Evolutionary conservation across 2,888 invertebrate species (phyloP).

Genomic region (Drosophila nr. perissopoda): DNA sequence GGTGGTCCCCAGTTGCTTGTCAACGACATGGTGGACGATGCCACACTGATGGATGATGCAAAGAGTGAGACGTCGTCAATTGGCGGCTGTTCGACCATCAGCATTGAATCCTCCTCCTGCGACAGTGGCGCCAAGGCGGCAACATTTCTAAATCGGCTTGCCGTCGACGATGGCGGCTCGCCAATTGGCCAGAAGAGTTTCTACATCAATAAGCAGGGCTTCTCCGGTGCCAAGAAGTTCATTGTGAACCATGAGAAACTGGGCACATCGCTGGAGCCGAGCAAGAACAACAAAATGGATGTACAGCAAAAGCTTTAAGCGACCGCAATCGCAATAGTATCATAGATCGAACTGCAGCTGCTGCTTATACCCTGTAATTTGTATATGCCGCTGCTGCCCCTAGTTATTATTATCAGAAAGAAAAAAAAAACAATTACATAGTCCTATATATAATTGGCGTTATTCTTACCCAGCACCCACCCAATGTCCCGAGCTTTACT

Average conservation of each 20-base stretch:
- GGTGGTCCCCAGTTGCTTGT: constrained; percentile 66
- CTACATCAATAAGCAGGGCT: constrained; percentile 78
- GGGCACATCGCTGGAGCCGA: constrained; percentile 39
- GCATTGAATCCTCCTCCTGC: constrained; percentile 80
- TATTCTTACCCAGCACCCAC: constrained; percentile 48
- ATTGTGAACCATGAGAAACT: constrained; percentile 77
- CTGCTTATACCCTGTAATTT: constrained; percentile 15
- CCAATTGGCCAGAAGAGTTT: constrained; percentile 74
- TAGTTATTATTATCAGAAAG: constrained; percentile 7
- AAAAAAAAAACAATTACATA: constrained; percentile 14
- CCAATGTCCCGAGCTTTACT: constrained; percentile 49
- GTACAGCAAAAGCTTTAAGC: constrained; percentile 76
- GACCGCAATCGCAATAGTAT: constrained; percentile 38
- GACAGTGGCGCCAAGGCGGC: constrained; percentile 72
- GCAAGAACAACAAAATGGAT: constrained; percentile 51
- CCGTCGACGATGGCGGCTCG: constrained; percentile 65
- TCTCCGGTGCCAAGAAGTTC: constrained; percentile 77
- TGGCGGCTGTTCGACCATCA: constrained; percentile 81
- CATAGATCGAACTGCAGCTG: constrained; percentile 32
- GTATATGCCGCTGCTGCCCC: constrained; percentile 17
- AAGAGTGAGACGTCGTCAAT: constrained; percentile 82
- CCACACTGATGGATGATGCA: constrained; percentile 83
- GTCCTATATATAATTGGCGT: constrained; percentile 37
- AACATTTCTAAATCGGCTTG: constrained; percentile 70
- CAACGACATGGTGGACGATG: constrained; percentile 80